These are phyloP conservation scores for Sycophila texana DNA, from an alignment of 2,888 invertebrate genomes.

Conservation along the genomic window DNA sequence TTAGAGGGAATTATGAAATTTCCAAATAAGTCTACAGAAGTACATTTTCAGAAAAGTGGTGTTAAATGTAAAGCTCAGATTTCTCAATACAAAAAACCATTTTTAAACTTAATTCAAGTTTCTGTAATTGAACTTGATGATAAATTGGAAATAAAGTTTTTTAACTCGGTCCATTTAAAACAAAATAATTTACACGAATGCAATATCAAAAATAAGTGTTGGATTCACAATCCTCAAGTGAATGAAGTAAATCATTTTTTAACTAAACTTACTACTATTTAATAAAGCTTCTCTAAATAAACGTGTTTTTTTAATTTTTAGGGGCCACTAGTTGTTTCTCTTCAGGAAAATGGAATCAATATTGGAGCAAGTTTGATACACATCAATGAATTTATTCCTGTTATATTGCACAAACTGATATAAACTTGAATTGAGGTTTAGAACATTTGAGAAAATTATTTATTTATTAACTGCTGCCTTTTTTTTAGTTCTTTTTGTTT, in stretches of 20 bases:
- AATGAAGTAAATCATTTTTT: constrained; percentile 55
- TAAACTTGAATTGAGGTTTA: constrained; percentile 45
- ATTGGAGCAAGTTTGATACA: constrained; percentile 62
- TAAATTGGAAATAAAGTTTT: constrained; percentile 62
- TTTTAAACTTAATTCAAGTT: constrained; percentile 64
- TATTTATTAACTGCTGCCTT: background rate
- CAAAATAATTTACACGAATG: constrained; percentile 64
- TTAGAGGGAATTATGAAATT: constrained; percentile 61
- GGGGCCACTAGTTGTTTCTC: constrained; percentile 65
- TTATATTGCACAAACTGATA: constrained; percentile 56
- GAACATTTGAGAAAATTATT: constrained; percentile 17
- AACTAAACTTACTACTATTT: background rate
- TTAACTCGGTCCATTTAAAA: constrained; percentile 62
- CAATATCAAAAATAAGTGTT: constrained; percentile 62
- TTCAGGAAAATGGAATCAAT: constrained; percentile 60
- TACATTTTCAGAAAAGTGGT: constrained; percentile 61
- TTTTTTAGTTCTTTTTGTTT: background rate
- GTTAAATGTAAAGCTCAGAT: constrained; percentile 61
- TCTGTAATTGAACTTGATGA: constrained; percentile 57
- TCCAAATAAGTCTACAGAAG: constrained; percentile 58
- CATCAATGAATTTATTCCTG: constrained; percentile 63
- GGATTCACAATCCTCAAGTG: constrained; percentile 67
- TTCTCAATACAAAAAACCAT: constrained; percentile 63
- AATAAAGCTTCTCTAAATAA: background rate
- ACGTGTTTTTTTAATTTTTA: constrained; percentile 50